Evolutionary conservation across 2,113 vertebrate species (phyloP).

Genomic region (Xerus inauris): DNA sequence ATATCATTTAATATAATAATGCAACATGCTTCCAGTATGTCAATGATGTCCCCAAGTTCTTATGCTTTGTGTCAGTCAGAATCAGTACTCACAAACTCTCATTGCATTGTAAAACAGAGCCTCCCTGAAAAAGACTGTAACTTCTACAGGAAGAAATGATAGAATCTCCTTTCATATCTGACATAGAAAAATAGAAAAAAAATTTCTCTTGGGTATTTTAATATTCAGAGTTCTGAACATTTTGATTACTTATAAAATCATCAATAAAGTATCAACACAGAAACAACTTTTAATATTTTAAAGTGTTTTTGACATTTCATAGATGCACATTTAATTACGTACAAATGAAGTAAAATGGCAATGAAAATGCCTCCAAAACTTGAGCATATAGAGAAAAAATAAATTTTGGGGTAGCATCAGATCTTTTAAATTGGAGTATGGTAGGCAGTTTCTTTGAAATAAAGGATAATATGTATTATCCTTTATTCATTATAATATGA

Average conservation of each 20-base stretch:
- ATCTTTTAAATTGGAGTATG: neutral
- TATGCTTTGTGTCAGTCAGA: neutral
- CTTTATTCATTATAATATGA: no score
- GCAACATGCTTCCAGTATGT: neutral
- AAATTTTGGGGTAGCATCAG: neutral
- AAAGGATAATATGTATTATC: neutral
- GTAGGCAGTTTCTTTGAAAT: neutral
- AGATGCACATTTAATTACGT: neutral
- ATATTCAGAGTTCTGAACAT: neutral
- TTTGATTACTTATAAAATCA: slow-evolving; percentile 44
- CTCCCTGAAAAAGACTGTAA: neutral
- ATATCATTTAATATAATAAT: neutral
- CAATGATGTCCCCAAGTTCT: neutral
- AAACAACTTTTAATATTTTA: neutral
- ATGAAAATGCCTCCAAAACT: neutral
- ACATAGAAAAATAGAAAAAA: neutral
- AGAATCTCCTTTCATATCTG: neutral
- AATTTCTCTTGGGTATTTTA: neutral
- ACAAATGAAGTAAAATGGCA: neutral
- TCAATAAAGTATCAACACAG: neutral
- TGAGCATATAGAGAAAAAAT: neutral
- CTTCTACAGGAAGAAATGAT: neutral
- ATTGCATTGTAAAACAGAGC: neutral
- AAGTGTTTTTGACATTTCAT: slow-evolving; percentile 37
- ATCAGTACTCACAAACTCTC: neutral